Conservation (phyloP, 2,797 vertebrate genomes). For the Myotis daubentonii region DNA sequence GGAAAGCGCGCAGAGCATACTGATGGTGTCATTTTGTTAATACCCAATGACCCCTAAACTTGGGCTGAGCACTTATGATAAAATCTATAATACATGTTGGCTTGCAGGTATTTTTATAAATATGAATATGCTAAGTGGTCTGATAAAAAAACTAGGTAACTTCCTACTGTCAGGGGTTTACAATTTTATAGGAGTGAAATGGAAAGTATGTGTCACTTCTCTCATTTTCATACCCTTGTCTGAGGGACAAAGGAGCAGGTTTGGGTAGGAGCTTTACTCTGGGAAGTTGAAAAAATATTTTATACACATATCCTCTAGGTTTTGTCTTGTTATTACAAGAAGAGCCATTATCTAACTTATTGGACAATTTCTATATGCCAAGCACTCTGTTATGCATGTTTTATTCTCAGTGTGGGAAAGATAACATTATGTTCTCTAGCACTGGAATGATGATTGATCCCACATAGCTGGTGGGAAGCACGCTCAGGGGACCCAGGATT, state of each 20-base stretch:
- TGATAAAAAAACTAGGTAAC: not conserved
- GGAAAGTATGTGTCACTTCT: not conserved
- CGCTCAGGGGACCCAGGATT: not conserved
- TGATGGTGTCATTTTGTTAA: not conserved
- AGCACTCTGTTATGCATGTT: not conserved
- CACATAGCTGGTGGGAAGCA: not conserved
- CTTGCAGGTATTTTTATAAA: not conserved
- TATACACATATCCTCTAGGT: not conserved
- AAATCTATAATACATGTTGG: not conserved
- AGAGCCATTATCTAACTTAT: conserved; percentile 10
- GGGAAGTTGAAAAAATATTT: not conserved
- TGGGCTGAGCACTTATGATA: not conserved
- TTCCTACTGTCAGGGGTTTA: not conserved
- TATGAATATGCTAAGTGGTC: not conserved
- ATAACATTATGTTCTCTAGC: not conserved
- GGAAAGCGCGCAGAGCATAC: not conserved
- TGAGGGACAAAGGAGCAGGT: not conserved
- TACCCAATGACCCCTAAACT: not conserved
- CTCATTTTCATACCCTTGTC: not conserved
- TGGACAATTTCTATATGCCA: not conserved
- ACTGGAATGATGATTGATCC: not conserved
- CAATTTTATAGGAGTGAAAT: not conserved
- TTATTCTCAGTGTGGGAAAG: not conserved
- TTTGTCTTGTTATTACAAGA: not conserved
- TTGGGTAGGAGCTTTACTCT: not conserved